Percentiles rank a stretch among this genome's conserved stretches.
Evolutionary conservation across 2,888 invertebrate species (phyloP).

Genomic region (Torymus texanus): DNA sequence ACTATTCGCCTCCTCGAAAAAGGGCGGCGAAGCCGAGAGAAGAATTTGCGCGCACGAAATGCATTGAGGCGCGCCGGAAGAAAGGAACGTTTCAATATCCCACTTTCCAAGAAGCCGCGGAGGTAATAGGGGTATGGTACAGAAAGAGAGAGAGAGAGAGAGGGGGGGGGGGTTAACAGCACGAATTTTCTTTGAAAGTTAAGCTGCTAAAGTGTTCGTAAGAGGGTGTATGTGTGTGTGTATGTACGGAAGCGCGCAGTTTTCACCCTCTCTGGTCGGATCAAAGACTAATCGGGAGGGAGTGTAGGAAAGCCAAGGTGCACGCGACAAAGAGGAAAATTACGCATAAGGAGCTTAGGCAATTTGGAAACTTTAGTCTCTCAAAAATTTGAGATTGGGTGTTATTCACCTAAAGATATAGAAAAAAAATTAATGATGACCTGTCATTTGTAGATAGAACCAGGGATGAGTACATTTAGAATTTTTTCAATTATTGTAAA

Average conservation of each 20-base stretch:
- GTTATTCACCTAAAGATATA: too few species aligned
- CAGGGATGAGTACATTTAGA: too few species aligned
- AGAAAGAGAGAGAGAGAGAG: too few species aligned
- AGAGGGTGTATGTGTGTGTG: background rate
- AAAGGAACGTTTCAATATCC: conserved; percentile 31
- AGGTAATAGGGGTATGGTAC: background rate
- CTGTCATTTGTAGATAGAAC: too few species aligned
- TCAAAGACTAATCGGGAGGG: conserved; percentile 21
- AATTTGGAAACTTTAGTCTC: background rate
- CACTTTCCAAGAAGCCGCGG: conserved; percentile 3
- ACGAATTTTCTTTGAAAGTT: conserved; percentile 30
- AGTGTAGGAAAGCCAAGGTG: background rate
- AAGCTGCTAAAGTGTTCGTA: background rate
- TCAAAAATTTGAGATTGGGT: background rate
- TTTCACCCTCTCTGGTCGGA: conserved; percentile 5
- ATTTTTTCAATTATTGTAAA: too few species aligned
- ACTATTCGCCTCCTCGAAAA: background rate
- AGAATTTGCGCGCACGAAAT: conserved; percentile 20
- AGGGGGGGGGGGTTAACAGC: background rate
- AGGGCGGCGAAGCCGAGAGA: background rate
- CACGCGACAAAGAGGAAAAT: conserved; percentile 33
- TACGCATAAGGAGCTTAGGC: background rate
- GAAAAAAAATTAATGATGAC: too few species aligned
- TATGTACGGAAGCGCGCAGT: background rate
- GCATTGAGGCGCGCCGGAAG: conserved; percentile 9